phyloP scores from a whole-genome alignment of 2,888 invertebrate species.

The Pilophorus perplexus region DNA sequence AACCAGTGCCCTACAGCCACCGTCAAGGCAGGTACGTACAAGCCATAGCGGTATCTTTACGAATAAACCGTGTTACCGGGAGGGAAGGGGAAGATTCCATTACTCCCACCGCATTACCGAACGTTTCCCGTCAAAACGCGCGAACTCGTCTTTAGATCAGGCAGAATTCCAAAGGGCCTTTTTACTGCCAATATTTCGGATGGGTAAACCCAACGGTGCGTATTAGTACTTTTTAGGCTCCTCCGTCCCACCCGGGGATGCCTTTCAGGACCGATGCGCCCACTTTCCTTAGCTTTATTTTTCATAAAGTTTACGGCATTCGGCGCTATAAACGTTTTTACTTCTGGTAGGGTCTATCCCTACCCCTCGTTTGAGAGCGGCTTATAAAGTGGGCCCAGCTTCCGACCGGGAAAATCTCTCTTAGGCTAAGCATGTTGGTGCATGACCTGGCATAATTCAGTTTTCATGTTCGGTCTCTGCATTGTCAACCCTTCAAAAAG shows the following conservation, averaged over 20 bases:
- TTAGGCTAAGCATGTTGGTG: background rate
- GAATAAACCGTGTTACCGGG: background rate
- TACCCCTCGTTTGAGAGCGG: background rate
- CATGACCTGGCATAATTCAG: slow-evolving; percentile 38
- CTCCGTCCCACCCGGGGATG: slow-evolving; percentile 10
- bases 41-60: too few species aligned
- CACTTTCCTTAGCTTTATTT: slow-evolving; percentile 38
- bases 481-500: too few species aligned
- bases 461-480: too few species aligned
- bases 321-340: slow-evolving; percentile 30
- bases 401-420: slow-evolving; percentile 21
- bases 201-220: slow-evolving; percentile 14
- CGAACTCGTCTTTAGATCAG: slow-evolving; percentile 18
- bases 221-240: slow-evolving; percentile 29
- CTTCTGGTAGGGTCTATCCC: too few species aligned
- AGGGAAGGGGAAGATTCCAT: slow-evolving; percentile 4
- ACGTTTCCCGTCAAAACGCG: slow-evolving; percentile 16
- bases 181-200: slow-evolving; percentile 34
- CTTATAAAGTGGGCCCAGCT: slow-evolving; percentile 1
- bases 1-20: too few species aligned
- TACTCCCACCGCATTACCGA: slow-evolving; percentile 15
- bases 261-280: slow-evolving; percentile 38
- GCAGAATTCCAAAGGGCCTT: slow-evolving; percentile 13
- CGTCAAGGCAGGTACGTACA: too few species aligned
- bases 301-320: slow-evolving; percentile 40